These are phyloP conservation scores for Dendronephthya gigantea DNA, from an alignment of 64 coral and sea anemone genomes.

Conservation along the genomic window DNA sequence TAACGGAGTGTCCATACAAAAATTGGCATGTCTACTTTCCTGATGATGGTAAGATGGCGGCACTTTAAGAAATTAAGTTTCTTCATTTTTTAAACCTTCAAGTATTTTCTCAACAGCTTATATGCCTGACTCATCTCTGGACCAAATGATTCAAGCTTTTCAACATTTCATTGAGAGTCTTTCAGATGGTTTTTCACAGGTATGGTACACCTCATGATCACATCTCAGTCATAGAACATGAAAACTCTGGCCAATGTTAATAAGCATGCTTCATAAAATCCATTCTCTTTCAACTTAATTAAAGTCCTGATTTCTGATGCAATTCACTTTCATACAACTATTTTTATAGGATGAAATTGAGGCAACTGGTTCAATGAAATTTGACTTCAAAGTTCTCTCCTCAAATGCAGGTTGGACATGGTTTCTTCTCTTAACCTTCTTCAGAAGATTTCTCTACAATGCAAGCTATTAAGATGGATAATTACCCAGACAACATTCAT, in stretches of 20 bases:
- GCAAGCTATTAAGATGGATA: too few relatives aligned
- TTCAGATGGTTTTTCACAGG: neutral
- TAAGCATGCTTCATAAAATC: neutral
- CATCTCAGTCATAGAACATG: neutral
- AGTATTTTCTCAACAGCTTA: neutral
- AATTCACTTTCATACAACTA: too few relatives aligned
- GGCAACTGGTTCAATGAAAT: neutral
- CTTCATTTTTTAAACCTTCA: neutral
- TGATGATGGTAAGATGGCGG: neutral
- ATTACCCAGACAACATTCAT: too few relatives aligned
- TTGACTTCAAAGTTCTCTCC: neutral
- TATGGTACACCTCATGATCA: neutral
- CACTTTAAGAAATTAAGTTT: too few relatives aligned
- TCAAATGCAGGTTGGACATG: constrained; percentile 14
- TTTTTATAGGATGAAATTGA: neutral
- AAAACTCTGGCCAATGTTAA: too few relatives aligned
- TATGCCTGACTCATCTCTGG: neutral
- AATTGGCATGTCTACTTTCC: constrained; percentile 9
- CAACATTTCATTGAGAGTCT: neutral
- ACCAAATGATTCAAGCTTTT: neutral
- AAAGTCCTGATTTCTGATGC: too few relatives aligned
- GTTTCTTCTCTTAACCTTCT: too few relatives aligned
- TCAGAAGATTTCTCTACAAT: too few relatives aligned
- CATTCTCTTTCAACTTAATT: too few relatives aligned
- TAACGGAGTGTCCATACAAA: constrained; percentile 4